Evolutionary conservation across 2,797 vertebrate species (phyloP), one percentile per base, ranked within the genome.

Genomic region (Heliangelus exortis): DNA sequence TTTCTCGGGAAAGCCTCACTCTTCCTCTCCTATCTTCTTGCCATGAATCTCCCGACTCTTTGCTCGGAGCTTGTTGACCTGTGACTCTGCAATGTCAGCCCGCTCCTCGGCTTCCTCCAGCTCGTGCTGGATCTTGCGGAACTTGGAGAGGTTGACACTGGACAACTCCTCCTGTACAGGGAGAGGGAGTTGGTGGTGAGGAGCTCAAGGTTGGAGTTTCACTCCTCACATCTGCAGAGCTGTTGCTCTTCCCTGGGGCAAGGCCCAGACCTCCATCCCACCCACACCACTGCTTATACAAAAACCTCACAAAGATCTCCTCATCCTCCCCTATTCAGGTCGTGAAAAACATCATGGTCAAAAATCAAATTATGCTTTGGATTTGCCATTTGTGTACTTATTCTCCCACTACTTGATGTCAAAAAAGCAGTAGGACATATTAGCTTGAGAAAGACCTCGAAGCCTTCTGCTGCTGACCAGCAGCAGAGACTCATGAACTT

Each of bases 51-150:
- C 50, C 13, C 50, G 25, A 15, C 50, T 51, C 15, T 26, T 51
- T 8, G 15, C 50, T 26, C 50, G 50, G 50, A 51, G 50, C 50
- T 51, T 51, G 50, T 51, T 51, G 50, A 51, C 50, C 50, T 51
- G 50, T 26, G 50, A 51, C 50, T 51, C 50, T 51, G 50, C 50
- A 51, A 51, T 51, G 50, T 51, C 50, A 51, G 50, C 50, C 25
- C 50, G 50, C 87, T 99, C 98, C 93, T 99, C 98, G 0, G 98
- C 98, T 87, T 99, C 98, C 79, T 99, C 98, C 84, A 99, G 25
- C 96, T 99, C 98, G 1, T 99, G 98, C 95, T 99, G 99, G 68
- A 99, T 89, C 92, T 98, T 99, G 73, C 98, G 98, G 58, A 59
- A 59, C 58, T 59, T 59, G 58, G 58, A 59, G 58, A 59, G 34